These are phyloP conservation scores for Leptopilina myrica DNA, from an alignment of 2,888 invertebrate genomes.

Conservation along the genomic window DNA sequence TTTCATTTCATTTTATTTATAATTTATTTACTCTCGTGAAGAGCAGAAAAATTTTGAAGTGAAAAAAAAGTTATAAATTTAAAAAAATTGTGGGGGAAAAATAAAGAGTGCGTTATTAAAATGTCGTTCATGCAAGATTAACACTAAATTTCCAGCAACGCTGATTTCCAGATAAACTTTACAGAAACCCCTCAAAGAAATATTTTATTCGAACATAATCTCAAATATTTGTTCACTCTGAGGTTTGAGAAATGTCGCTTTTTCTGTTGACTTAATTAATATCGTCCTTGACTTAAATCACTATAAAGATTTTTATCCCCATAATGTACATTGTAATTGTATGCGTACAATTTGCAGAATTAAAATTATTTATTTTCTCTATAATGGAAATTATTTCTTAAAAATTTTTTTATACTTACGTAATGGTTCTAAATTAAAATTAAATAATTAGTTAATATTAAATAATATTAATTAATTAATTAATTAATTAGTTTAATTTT, in stretches of 20 bases:
- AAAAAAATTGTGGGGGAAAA: not conserved
- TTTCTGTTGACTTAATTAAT: conserved; percentile 1
- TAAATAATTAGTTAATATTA: too few relatives aligned
- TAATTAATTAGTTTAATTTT: too few relatives aligned
- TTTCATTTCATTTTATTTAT: too few relatives aligned
- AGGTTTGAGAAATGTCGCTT: not conserved
- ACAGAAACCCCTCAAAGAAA: not conserved
- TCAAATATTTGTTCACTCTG: not conserved
- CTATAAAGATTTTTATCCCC: not conserved
- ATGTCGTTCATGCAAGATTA: too few relatives aligned
- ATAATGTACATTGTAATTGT: not conserved
- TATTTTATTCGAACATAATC: not conserved
- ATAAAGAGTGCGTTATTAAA: too few relatives aligned
- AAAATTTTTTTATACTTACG: not conserved
- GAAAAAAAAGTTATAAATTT: not conserved
- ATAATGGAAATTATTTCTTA: not conserved
- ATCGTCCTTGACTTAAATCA: conserved; percentile 11
- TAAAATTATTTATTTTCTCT: too few relatives aligned
- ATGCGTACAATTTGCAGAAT: not conserved
- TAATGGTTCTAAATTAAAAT: too few relatives aligned
- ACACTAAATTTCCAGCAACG: too few relatives aligned
- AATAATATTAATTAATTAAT: too few relatives aligned
- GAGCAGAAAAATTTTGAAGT: not conserved
- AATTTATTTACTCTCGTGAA: too few relatives aligned
- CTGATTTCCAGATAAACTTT: too few relatives aligned